These are phyloP conservation scores for Phyllostomus hastatus DNA, from an alignment of 2,113 vertebrate species.

Conservation along the genomic window DNA sequence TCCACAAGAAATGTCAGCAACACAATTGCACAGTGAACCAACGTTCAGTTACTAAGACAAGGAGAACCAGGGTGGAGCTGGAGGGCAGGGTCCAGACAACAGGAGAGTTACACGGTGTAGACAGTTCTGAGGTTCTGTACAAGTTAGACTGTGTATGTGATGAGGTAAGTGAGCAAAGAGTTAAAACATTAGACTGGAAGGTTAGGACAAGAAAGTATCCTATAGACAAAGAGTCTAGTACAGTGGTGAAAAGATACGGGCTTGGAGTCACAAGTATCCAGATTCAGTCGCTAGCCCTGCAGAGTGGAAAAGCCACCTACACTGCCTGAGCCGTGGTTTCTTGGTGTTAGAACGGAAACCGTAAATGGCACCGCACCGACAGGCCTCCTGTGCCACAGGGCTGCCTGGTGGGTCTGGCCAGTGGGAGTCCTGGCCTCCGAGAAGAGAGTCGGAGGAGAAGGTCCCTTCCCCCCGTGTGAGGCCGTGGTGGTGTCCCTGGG, in stretches of 20 bases:
- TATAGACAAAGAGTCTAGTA: background rate
- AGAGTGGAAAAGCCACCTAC: background rate
- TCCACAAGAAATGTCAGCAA: background rate
- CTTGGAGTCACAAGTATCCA: background rate
- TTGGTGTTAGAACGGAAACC: background rate
- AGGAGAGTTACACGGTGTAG: background rate
- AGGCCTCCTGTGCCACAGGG: background rate
- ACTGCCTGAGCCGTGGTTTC: background rate
- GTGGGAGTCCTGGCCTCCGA: background rate
- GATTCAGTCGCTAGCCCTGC: background rate
- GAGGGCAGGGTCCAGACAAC: background rate
- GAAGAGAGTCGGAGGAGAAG: background rate
- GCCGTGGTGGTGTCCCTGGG: background rate
- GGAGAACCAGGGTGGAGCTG: background rate
- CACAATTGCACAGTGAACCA: background rate
- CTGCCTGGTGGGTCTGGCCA: background rate
- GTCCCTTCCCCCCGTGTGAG: background rate
- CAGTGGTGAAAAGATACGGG: background rate
- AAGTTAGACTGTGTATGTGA: background rate
- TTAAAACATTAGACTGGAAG: background rate
- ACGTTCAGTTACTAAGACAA: background rate
- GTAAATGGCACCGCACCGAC: background rate
- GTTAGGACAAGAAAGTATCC: background rate
- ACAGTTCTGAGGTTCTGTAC: background rate
- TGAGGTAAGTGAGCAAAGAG: background rate